phyloP scores from a whole-genome alignment of 2,113 vertebrate genomes.

The Condylura cristata region DNA sequence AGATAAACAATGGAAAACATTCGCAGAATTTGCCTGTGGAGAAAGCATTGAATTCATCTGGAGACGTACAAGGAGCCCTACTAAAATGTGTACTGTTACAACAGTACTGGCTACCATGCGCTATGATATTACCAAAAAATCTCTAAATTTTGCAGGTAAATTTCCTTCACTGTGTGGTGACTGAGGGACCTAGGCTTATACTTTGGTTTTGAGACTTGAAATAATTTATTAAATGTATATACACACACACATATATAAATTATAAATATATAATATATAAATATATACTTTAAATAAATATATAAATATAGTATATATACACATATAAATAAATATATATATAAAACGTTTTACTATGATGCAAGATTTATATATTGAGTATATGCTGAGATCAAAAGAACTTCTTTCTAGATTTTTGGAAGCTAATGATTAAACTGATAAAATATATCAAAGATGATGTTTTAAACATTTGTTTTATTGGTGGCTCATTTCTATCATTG shows the following conservation, averaged over 20 bases:
- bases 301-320: no score
- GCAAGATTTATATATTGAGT: neutral
- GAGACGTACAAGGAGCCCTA: neutral
- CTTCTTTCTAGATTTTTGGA: neutral
- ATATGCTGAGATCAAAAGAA: neutral
- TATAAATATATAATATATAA: no score
- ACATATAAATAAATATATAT: neutral
- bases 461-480: neutral
- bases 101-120: neutral
- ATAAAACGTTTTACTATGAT: neutral
- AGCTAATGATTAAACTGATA: neutral
- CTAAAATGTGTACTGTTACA: neutral
- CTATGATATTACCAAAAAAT: neutral
- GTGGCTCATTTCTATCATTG: neutral
- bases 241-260: no score
- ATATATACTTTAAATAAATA: no score
- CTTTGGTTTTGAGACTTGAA: conserved; percentile 11
- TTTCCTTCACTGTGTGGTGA: neutral
- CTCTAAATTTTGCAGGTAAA: neutral
- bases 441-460: neutral
- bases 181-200: neutral
- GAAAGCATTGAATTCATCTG: neutral
- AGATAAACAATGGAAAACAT: neutral
- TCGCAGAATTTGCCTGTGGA: neutral
- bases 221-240: neutral